Percentiles rank a stretch among this genome's conserved stretches.
phyloP scores from a whole-genome alignment of 2,113 vertebrate species.

The Pelobates fuscus region DNA sequence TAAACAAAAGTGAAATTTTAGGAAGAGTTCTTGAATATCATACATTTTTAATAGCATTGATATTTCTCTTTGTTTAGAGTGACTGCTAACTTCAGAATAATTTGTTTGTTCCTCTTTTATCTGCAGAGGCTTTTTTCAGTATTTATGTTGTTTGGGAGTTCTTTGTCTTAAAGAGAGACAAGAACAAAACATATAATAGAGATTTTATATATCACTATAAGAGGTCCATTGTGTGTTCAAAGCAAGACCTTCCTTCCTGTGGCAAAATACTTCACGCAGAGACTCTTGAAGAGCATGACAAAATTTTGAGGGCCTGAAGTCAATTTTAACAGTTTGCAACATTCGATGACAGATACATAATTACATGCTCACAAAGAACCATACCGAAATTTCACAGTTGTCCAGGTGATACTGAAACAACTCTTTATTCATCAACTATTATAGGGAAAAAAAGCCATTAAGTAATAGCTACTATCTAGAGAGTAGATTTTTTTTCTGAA shows the following conservation, averaged over 20 bases:
- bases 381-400: conserved; percentile 23
- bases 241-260: not conserved
- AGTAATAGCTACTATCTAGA: no score
- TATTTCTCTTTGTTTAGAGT: not conserved
- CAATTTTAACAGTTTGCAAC: conserved; percentile 7
- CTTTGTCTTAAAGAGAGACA: not conserved
- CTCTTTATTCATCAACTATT: conserved; percentile 13
- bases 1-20: no score
- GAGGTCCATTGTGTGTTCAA: conserved; percentile 7
- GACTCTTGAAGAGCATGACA: conserved; percentile 6
- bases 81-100: not conserved
- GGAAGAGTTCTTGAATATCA: not conserved
- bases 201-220: conserved; percentile 3
- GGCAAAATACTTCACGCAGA: not conserved
- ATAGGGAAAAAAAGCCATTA: no score
- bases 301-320: conserved; percentile 10
- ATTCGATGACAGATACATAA: conserved; percentile 22
- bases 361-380: conserved; percentile 23
- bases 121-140: not conserved
- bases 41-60: conserved; percentile 15
- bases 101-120: not conserved
- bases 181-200: not conserved
- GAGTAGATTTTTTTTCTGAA: no score
- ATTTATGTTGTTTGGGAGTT: not conserved
- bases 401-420: conserved; percentile 16